Percentiles rank a stretch among this genome's conserved stretches.
Evolutionary conservation across 1,140 invertebrate genomes (phyloP).

Genomic region (Oedothorax gibbosus): DNA sequence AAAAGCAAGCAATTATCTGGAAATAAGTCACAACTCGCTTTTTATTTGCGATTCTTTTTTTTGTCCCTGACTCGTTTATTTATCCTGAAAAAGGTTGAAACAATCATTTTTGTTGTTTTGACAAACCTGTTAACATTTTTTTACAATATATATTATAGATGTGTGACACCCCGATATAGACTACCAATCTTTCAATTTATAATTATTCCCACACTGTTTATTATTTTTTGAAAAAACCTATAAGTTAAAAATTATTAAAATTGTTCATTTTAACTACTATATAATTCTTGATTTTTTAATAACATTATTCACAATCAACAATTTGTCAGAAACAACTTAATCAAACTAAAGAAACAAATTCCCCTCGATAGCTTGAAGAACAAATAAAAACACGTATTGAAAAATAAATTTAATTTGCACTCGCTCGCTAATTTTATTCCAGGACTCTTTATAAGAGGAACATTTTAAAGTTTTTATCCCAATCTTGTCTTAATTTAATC

Average conservation of each 20-base stretch:
- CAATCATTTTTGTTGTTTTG: not conserved
- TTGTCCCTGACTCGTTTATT: conserved; percentile 37
- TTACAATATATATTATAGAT: no score
- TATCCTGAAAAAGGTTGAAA: conserved; percentile 56
- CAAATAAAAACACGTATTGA: conserved; percentile 57
- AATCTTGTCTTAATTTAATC: conserved; percentile 58
- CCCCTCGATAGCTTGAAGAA: conserved; percentile 48
- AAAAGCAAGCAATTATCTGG: conserved; percentile 55
- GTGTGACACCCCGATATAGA: no score
- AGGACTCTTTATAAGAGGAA: conserved; percentile 32
- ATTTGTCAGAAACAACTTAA: no score
- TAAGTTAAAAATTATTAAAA: no score
- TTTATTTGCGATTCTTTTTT: conserved; percentile 35
- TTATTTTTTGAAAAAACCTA: no score
- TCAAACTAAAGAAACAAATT: not conserved
- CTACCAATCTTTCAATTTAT: no score
- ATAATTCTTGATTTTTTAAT: no score
- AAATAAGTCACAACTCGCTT: conserved; percentile 49
- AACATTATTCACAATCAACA: no score
- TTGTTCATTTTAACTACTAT: no score
- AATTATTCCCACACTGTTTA: no score
- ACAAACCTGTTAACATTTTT: no score
- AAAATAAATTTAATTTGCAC: conserved; percentile 60
- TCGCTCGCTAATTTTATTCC: conserved; percentile 54
- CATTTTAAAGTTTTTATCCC: conserved; percentile 52